Base-by-base conservation (phyloP, 2,888 invertebrate genomes). In the Pyrgus malvae region DNA sequence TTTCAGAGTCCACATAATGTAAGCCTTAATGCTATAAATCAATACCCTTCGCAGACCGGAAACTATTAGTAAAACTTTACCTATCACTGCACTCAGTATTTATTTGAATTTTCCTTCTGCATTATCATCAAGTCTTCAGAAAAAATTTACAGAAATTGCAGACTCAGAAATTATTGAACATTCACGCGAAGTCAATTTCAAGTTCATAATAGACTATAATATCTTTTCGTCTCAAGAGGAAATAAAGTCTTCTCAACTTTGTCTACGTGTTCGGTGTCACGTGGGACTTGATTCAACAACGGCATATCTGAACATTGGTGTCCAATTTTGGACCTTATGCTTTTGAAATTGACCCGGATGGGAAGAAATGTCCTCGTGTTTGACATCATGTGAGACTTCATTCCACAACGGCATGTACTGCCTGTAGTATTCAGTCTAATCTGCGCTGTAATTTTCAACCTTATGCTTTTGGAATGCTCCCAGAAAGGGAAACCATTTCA, bases 381-480 rank as follows among this genome's bases (percentile, higher is more conserved):
- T n/a, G n/a, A n/a, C n/a, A n/a, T n/a, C n/a, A n/a, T 35, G 8
- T 12, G 23, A 14, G 9, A 23, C 14, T 5, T 11, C 40, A 12
- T 23, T 14, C 23, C 12, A 21, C 21, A 23, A n/a, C n/a, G n/a
- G n/a, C n/a, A n/a, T n/a, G n/a, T n/a, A n/a, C n/a, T n/a, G n/a
- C n/a, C 3, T 9, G 33, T 17, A 37, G 16, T n/a, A n/a, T n/a
- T n/a, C n/a, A n/a, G 17, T 16, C n/a, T 37, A 17, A 2, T 3
- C 2, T 7, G 2, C 2, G 40, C 49, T 33, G 42, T 12, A 50
- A 42, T 58, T 41, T 57, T 49, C 51, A 51, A 50, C 44, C 27
- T 35, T 51, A 44, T 11, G 17, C 27, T 68, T 46, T 58, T 53
- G 55, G 56, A 54, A 58, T 38, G 29, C 23, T 33, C 12, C 25